These are phyloP conservation scores for Batillaria attramentaria DNA, from an alignment of 1,140 invertebrate species.

Conservation along the genomic window DNA sequence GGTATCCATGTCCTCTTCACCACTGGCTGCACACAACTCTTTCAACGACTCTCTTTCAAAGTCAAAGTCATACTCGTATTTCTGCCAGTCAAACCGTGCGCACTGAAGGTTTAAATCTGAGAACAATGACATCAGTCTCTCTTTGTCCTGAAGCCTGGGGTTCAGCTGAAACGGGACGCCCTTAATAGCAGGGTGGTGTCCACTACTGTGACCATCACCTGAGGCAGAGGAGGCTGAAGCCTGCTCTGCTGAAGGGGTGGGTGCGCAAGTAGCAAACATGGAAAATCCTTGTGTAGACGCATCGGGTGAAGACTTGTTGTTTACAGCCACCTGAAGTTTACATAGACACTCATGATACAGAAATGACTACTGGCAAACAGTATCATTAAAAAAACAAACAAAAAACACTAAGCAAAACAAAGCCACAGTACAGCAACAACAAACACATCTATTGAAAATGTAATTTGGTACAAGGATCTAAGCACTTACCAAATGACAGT, in stretches of 20 bases:
- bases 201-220: background rate
- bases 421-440: background rate
- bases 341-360: background rate
- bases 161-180: background rate
- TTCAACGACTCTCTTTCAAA: background rate
- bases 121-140: background rate
- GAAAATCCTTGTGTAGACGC: background rate
- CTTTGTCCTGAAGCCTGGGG: background rate
- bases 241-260: background rate
- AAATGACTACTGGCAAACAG: background rate
- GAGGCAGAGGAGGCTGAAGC: background rate
- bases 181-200: slow-evolving; percentile 1
- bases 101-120: background rate
- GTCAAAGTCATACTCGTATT: slow-evolving; percentile 10
- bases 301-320: background rate
- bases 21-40: background rate
- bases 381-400: background rate
- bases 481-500: background rate
- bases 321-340: background rate
- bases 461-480: too few relatives aligned
- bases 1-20: background rate
- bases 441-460: background rate
- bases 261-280: background rate
- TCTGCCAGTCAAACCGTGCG: background rate
- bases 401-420: background rate